Conservation (phyloP, 2,797 vertebrate genomes). For the Fundulus diaphanus region DNA sequence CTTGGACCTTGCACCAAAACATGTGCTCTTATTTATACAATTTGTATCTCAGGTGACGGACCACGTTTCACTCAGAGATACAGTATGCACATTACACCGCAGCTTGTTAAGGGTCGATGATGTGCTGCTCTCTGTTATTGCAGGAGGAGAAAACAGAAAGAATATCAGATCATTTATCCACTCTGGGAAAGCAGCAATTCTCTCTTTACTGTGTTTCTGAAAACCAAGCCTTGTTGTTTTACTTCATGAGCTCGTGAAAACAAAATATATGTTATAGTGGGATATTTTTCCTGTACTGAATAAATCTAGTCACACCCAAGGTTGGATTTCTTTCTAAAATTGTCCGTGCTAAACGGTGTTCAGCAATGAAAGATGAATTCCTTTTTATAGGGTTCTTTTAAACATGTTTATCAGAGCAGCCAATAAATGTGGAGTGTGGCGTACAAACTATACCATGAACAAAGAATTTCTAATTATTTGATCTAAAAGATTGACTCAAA, state of each 20-base stretch:
- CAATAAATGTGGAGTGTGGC: background rate
- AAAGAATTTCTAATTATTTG: background rate
- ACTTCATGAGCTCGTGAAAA: background rate
- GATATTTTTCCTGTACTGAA: background rate
- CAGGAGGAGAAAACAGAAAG: background rate
- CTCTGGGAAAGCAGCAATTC: background rate
- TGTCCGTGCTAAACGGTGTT: background rate
- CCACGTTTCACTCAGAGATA: background rate
- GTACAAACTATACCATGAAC: background rate
- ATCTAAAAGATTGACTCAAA: background rate
- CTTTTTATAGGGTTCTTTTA: background rate
- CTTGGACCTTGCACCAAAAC: background rate
- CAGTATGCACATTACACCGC: background rate
- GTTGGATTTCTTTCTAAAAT: background rate
- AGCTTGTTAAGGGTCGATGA: background rate
- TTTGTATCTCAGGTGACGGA: no score
- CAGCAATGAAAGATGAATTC: background rate
- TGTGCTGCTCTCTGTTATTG: background rate
- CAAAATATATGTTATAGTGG: background rate
- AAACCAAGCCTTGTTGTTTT: background rate
- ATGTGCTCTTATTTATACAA: background rate
- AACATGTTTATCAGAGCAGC: background rate
- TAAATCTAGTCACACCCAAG: background rate
- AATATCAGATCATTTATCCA: background rate
- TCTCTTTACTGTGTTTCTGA: background rate